Evolutionary conservation across 2,888 invertebrate genomes (phyloP).

Genomic region (Chloromyia formosa): DNA sequence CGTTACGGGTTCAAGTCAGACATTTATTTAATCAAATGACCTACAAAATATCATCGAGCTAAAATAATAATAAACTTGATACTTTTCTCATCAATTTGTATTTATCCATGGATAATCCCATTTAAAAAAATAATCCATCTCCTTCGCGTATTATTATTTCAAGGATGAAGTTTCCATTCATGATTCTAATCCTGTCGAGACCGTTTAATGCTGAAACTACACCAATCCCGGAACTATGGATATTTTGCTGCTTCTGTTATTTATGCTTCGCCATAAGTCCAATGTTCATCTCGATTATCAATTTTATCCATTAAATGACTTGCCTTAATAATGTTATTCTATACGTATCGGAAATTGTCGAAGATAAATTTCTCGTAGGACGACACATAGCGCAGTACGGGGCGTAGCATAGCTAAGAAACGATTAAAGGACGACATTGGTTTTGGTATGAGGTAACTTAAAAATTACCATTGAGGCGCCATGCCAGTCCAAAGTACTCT

Average conservation of each 20-base stretch:
- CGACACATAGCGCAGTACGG: background rate
- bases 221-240: background rate
- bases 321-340: constrained; percentile 23
- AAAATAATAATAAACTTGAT: background rate
- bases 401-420: background rate
- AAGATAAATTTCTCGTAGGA: constrained; percentile 24
- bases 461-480: constrained; percentile 34
- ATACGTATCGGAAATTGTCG: constrained; percentile 31
- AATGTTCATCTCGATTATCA: constrained; percentile 23
- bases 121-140: background rate
- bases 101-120: background rate
- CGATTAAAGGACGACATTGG: background rate
- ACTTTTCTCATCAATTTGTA: background rate
- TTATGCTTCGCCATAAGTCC: constrained; percentile 8
- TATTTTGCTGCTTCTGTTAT: background rate
- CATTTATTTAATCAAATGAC: no score
- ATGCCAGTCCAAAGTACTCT: constrained; percentile 35
- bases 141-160: background rate
- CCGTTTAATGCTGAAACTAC: background rate
- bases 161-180: background rate
- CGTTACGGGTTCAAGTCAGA: no score
- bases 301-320: constrained; percentile 34
- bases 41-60: no score
- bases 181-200: constrained; percentile 12
- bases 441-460: constrained; percentile 31